Evolutionary conservation across 2,888 invertebrate species (phyloP).

Genomic region (Lottia scabra): DNA sequence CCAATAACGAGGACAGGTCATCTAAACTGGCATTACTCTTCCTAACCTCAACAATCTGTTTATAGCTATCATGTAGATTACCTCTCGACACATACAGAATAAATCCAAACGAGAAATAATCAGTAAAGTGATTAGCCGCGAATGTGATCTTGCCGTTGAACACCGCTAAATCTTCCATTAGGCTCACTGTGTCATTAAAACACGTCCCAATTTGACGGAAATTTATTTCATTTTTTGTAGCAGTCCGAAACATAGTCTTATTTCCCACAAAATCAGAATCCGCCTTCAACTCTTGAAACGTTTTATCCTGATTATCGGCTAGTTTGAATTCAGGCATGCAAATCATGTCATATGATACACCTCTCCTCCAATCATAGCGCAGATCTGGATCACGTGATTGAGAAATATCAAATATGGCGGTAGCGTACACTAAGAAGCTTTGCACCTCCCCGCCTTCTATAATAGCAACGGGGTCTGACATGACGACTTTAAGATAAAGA

Average conservation of each 20-base stretch:
- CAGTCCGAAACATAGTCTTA: constrained; percentile 42
- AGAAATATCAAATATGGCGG: constrained; percentile 49
- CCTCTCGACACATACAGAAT: constrained; percentile 54
- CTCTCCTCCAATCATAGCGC: constrained; percentile 40
- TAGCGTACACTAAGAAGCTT: constrained; percentile 49
- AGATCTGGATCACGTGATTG: constrained; percentile 57
- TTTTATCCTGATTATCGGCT: constrained; percentile 9
- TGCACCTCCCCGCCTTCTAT: constrained; percentile 48
- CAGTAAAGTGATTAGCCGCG: constrained; percentile 47
- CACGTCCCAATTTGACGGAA: constrained; percentile 52
- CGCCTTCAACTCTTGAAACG: constrained; percentile 26
- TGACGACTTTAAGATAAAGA: constrained; percentile 43
- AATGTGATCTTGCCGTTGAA: constrained; percentile 49
- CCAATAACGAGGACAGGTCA: constrained; percentile 34
- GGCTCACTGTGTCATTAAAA: constrained; percentile 35
- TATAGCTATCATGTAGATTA: constrained; percentile 29
- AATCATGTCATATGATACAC: constrained; percentile 53
- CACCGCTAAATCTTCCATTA: constrained; percentile 37
- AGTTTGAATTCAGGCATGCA: constrained; percentile 48
- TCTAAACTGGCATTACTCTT: constrained; percentile 35
- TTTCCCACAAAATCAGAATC: constrained; percentile 39
- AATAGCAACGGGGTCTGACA: constrained; percentile 50
- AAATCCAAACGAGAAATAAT: constrained; percentile 48
- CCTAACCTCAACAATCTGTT: constrained; percentile 40
- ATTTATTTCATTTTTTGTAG: constrained; percentile 42